These are phyloP conservation scores for Eulithis testata DNA, from an alignment of 2,888 invertebrate genomes.

Conservation along the genomic window DNA sequence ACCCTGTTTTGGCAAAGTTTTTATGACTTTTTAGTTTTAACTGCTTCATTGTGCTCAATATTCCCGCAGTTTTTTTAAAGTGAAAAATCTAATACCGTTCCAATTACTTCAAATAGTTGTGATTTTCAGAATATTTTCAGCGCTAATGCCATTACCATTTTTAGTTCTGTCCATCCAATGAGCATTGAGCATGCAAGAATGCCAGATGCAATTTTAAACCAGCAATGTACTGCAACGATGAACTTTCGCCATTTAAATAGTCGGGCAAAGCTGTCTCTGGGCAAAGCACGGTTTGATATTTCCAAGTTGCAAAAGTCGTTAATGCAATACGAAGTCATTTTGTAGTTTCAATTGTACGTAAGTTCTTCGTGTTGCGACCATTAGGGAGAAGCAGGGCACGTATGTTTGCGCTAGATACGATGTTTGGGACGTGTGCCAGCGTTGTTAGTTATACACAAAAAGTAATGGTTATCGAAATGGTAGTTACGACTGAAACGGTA, in stretches of 20 bases:
- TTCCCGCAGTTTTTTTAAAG: too few species aligned
- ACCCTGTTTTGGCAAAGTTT: too few species aligned
- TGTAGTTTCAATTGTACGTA: conserved; percentile 48
- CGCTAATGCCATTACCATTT: background rate
- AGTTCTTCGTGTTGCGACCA: conserved; percentile 50
- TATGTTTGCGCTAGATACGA: conserved; percentile 39
- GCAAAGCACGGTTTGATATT: conserved; percentile 58
- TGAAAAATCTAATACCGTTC: too few species aligned
- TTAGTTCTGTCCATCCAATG: background rate
- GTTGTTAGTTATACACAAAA: conserved; percentile 23
- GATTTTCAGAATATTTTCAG: background rate
- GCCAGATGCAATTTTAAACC: conserved; percentile 49
- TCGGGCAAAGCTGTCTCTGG: conserved; percentile 20
- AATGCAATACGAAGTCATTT: conserved; percentile 50
- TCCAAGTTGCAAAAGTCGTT: conserved; percentile 54
- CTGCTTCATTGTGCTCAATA: too few species aligned
- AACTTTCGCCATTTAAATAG: conserved; percentile 63
- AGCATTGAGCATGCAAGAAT: conserved; percentile 35
- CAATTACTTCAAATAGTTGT: background rate
- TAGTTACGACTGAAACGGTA: conserved; percentile 2
- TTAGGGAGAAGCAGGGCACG: conserved; percentile 44
- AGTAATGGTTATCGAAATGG: conserved; percentile 13
- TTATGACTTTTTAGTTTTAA: too few species aligned
- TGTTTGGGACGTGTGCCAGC: conserved; percentile 37
- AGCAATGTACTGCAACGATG: conserved; percentile 49